Evolutionary conservation across 2,113 vertebrate genomes (phyloP).

Genomic region (Brachypodius melanocephalos): DNA sequence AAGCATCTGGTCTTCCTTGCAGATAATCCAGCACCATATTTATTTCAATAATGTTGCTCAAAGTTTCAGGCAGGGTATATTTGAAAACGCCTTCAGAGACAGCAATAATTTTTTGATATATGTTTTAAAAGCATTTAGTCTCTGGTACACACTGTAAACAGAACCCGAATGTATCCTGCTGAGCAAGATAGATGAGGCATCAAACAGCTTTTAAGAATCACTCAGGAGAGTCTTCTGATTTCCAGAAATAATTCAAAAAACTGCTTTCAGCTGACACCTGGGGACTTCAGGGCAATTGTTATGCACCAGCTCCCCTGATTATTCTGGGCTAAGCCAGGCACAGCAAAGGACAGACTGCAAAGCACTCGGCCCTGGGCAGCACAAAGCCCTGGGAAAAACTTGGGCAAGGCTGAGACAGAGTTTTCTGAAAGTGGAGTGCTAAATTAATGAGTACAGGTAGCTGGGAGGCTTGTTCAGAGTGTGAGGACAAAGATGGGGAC

Average conservation of each 20-base stretch:
- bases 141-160: not conserved
- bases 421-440: not conserved
- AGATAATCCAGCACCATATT: not conserved
- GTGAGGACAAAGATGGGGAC: not conserved
- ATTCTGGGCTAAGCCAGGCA: fast-evolving
- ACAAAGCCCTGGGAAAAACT: not conserved
- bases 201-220: not conserved
- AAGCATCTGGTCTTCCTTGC: not conserved
- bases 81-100: not conserved
- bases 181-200: not conserved
- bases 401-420: not conserved
- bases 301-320: not conserved
- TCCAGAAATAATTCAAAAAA: not conserved
- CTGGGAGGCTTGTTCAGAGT: not conserved
- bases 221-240: not conserved
- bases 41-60: not conserved
- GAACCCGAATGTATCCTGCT: not conserved
- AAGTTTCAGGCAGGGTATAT: not conserved
- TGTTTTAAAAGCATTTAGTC: not conserved
- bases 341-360: not conserved
- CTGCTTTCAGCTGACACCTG: not conserved
- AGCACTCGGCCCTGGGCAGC: not conserved
- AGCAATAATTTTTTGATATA: not conserved
- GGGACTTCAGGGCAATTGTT: not conserved
- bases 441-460: not conserved